Evolutionary conservation across 2,888 invertebrate genomes (phyloP).

Genomic region (Meta bourneti): DNA sequence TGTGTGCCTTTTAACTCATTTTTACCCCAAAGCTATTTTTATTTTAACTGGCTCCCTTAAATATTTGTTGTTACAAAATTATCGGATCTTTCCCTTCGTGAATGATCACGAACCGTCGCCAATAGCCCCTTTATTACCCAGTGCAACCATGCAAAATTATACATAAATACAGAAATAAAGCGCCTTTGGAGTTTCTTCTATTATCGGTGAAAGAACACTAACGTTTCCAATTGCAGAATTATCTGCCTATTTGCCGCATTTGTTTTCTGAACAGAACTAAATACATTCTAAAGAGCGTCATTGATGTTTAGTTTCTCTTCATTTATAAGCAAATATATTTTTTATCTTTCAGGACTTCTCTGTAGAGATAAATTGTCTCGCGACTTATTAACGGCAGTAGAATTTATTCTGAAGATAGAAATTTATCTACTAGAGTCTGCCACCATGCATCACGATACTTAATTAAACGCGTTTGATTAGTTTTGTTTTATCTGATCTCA

Average conservation of each 20-base stretch:
- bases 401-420: neutral
- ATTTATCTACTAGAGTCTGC: neutral
- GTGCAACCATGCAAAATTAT: neutral
- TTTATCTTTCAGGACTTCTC: neutral
- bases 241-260: neutral
- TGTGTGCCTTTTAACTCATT: no score
- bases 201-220: neutral
- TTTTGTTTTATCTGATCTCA: neutral
- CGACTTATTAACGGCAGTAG: neutral
- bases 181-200: neutral
- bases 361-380: neutral
- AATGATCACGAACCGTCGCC: no score
- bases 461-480: neutral
- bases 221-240: neutral
- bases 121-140: no score
- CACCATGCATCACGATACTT: neutral
- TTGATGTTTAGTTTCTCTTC: neutral
- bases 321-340: neutral
- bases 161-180: neutral
- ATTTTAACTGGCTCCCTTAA: no score
- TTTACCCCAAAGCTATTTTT: no score
- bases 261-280: neutral
- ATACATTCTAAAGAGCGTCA: neutral
- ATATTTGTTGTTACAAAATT: no score
- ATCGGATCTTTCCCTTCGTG: no score